Base-by-base conservation (phyloP, 2,888 invertebrate species). In the Amiota communis region DNA sequence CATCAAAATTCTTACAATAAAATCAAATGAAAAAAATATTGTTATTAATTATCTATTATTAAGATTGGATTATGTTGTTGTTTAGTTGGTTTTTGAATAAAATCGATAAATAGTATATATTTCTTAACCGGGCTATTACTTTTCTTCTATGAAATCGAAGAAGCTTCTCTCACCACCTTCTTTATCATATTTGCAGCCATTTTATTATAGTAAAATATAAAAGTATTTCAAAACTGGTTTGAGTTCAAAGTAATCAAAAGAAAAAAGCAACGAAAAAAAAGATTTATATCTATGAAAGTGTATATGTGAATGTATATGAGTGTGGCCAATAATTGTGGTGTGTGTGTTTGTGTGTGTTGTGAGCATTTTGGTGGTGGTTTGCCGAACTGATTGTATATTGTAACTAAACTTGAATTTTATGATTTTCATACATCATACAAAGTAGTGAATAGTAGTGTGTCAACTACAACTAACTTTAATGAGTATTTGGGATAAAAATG, bases 61-160 rank as follows among this genome's bases (percentile, higher is more conserved):
- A 63, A 63, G 9, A 20, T 20, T 9, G 23, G 23, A 23, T 23
- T 23, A 23, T 1, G 23, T 23, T 23, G 23, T 23, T 23, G 3
- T 23, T n/a, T n/a, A n/a, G n/a, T n/a, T n/a, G n/a, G n/a, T n/a
- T 23, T 23, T 23, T 23, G 23, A 23, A 23, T 23, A 23, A 23
- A 53, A 15, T 15, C 13, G 12, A 10, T 57, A 20, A 17, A 59
- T 59, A 59, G n/a, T n/a, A n/a, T 0, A 36, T n/a, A 63, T 71
- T 51, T 46, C 11, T 46, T 70, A 70, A 56, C 77, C 78, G 81
- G 86, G 80, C 87, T 87, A 86, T 86, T 81, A 83, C 85, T 81
- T 84, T 87, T 86, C 86, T 86, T 86, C 86, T 82, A 82, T 85
- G 86, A 81, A 79, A 86, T 86, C 85, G 81, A 86, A 87, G 83